A percentile compares a stretch with the other conserved stretches of the same genome.
Conservation (phyloP, 2,797 vertebrate species). For the Arremon aurantiirostris region DNA sequence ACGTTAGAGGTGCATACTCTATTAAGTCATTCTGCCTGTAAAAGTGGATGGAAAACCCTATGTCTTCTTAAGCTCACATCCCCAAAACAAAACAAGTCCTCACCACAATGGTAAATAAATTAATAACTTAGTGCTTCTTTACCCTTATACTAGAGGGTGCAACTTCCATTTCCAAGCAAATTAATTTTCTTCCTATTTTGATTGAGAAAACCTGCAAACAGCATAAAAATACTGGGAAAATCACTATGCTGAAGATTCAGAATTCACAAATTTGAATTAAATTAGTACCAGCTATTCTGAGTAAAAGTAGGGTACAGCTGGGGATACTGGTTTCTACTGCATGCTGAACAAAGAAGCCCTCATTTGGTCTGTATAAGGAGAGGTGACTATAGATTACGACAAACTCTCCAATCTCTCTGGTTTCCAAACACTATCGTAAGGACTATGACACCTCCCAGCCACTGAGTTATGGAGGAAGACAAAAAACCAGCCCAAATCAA, state of each 20-base stretch:
- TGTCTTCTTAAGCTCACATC: background rate
- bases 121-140: background rate
- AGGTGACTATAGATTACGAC: background rate
- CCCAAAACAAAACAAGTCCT: background rate
- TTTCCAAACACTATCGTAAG: background rate
- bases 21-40: background rate
- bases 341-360: background rate
- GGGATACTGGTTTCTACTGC: background rate
- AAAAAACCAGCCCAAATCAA: background rate
- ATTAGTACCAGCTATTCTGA: background rate
- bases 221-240: background rate
- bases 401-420: background rate
- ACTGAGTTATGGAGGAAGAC: background rate
- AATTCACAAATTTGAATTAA: background rate
- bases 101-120: background rate
- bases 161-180: background rate
- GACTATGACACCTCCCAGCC: background rate
- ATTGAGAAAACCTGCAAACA: background rate
- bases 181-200: background rate
- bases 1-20: background rate
- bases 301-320: background rate
- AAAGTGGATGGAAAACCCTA: background rate
- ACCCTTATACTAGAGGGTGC: background rate
- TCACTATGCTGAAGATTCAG: background rate
- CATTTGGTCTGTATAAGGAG: background rate